phyloP scores from a whole-genome alignment of 30 jellyfish, hydroid and myxozoan species.

The Chrysaora quinquecirrha region DNA sequence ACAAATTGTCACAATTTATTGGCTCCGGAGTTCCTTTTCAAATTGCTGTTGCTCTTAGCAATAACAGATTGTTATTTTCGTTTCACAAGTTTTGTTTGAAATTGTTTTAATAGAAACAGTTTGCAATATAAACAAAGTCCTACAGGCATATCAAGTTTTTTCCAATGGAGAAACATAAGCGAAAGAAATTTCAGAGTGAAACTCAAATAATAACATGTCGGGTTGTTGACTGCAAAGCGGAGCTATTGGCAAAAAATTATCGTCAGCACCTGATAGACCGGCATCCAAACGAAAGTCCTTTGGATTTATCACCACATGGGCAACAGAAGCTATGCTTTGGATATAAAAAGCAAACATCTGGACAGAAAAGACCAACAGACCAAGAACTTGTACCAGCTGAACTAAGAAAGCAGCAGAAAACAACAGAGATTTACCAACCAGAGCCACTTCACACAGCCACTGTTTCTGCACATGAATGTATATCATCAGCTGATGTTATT shows the following conservation, averaged over 20 bases:
- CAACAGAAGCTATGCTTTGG: slow-evolving; percentile 39
- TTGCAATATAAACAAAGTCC: neutral
- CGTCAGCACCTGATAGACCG: slow-evolving; percentile 34
- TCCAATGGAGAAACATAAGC: slow-evolving; percentile 2
- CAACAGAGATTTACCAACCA: slow-evolving; percentile 36
- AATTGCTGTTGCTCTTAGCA: slow-evolving; percentile 2
- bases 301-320: slow-evolving; percentile 38
- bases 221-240: slow-evolving; percentile 6
- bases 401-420: slow-evolving; percentile 34
- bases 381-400: slow-evolving; percentile 27
- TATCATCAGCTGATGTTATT: slow-evolving; percentile 31
- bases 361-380: slow-evolving; percentile 35
- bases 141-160: neutral
- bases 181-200: neutral
- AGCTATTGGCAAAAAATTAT: neutral
- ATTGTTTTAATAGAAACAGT: neutral
- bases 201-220: neutral
- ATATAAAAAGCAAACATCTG: slow-evolving; percentile 35
- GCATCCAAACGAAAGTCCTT: slow-evolving; percentile 18
- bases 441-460: slow-evolving; percentile 29
- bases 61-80: neutral
- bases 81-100: neutral
- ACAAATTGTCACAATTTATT: neutral
- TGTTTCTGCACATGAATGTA: slow-evolving; percentile 32
- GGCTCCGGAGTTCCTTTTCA: slow-evolving; percentile 2